Percentiles rank a stretch among this genome's conserved stretches.
phyloP scores from a whole-genome alignment of 2,797 vertebrate species.

The Delichon dasypus region DNA sequence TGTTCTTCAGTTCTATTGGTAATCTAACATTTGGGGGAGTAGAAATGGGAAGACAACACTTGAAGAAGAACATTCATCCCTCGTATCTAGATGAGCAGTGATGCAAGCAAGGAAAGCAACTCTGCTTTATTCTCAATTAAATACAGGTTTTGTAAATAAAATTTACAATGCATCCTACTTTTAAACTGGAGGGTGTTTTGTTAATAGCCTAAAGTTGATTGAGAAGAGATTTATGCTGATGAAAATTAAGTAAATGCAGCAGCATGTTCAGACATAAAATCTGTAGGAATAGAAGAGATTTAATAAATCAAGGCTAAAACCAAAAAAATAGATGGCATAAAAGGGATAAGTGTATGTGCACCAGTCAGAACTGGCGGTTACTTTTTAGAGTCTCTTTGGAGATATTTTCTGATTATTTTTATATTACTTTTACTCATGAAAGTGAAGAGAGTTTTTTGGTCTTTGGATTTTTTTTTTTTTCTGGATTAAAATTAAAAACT shows the following conservation, averaged over 20 bases:
- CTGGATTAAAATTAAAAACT: not conserved
- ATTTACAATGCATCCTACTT: not conserved
- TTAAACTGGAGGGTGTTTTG: not conserved
- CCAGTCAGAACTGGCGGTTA: not conserved
- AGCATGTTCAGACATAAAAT: not conserved
- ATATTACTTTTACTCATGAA: not conserved
- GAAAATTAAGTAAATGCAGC: not conserved
- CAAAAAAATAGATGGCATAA: not conserved
- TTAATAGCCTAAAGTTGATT: not conserved
- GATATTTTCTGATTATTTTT: not conserved
- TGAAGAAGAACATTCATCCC: not conserved
- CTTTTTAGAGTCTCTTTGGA: not conserved
- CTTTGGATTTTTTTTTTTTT: not conserved
- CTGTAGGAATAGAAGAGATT: not conserved
- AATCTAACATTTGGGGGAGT: not conserved
- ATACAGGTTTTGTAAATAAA: not conserved
- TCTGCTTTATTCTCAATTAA: not conserved
- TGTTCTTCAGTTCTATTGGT: not conserved
- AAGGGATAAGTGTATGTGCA: not conserved
- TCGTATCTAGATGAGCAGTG: not conserved
- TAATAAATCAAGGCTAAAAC: not conserved
- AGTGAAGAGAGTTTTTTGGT: not conserved
- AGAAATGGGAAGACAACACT: not conserved
- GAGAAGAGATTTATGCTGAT: not conserved
- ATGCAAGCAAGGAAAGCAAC: not conserved